These are phyloP conservation scores for Uropetala carovei DNA, from an alignment of 2,888 invertebrate species.

Conservation along the genomic window DNA sequence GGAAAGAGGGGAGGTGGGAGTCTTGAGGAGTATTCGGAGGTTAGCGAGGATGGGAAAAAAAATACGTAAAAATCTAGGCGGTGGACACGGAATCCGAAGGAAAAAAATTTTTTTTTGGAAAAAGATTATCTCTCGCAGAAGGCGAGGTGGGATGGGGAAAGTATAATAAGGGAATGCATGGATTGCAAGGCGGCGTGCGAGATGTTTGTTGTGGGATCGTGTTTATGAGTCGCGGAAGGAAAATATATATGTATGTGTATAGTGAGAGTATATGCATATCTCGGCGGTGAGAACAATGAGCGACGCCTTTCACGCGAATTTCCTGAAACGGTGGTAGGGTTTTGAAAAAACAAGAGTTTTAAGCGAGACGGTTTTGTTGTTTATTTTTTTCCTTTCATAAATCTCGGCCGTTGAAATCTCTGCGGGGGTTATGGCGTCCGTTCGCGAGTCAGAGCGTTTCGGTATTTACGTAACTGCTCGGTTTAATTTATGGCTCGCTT, in stretches of 20 bases:
- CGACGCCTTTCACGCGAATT: not conserved
- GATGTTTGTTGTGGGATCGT: not conserved
- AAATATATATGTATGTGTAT: not conserved
- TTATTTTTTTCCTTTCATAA: too few species aligned
- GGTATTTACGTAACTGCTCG: not conserved
- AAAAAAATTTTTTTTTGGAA: not conserved
- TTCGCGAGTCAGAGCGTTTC: not conserved
- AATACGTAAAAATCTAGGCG: not conserved
- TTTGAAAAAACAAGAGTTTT: not conserved
- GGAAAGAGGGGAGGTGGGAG: not conserved
- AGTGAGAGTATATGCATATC: not conserved
- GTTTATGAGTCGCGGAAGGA: not conserved
- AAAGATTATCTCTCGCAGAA: not conserved
- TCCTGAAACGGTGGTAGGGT: not conserved
- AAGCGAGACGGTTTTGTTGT: not conserved
- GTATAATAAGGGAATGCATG: not conserved
- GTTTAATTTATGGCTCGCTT: not conserved
- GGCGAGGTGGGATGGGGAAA: not conserved
- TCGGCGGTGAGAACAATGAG: not conserved
- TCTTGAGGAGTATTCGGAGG: slow-evolving; percentile 23
- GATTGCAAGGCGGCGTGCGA: not conserved
- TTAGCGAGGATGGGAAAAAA: not conserved
- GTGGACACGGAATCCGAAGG: not conserved
- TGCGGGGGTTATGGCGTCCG: not conserved
- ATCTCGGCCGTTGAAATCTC: not conserved